These are phyloP conservation scores for Hyles lineata DNA, from an alignment of 2,888 invertebrate species.

Conservation along the genomic window DNA sequence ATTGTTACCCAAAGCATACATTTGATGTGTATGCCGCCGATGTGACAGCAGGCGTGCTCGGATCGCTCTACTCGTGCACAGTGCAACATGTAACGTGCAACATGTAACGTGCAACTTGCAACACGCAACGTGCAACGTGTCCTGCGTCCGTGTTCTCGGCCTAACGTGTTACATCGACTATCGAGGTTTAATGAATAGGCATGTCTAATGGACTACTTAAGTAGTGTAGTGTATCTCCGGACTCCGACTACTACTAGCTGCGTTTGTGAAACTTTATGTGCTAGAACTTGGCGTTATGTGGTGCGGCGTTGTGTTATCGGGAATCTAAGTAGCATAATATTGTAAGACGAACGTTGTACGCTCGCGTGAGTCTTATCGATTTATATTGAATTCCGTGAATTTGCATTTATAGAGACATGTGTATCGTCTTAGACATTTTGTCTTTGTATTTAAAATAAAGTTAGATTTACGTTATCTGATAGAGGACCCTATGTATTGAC, in stretches of 20 bases:
- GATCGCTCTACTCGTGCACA: conserved; percentile 42
- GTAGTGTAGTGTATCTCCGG: conserved; percentile 27
- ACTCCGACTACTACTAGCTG: conserved; percentile 14
- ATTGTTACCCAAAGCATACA: conserved; percentile 81
- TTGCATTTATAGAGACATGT: conserved; percentile 84
- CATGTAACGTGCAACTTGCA: not conserved
- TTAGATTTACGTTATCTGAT: conserved; percentile 70
- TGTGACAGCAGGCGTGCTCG: conserved; percentile 49
- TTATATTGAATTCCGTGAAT: conserved; percentile 84
- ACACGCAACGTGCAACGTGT: not conserved
- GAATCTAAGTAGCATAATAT: conserved; percentile 80
- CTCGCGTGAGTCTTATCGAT: conserved; percentile 66
- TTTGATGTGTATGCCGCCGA: conserved; percentile 52
- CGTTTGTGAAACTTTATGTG: conserved; percentile 5
- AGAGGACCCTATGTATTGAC: conserved; percentile 68
- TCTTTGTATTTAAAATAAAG: conserved; percentile 78
- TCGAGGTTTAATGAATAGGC: conserved; percentile 31
- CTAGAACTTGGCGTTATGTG: conserved; percentile 39
- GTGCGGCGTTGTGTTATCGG: conserved; percentile 62
- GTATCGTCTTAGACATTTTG: conserved; percentile 83
- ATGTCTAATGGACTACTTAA: conserved; percentile 35
- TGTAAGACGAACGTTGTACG: conserved; percentile 66
- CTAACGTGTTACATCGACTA: conserved; percentile 50
- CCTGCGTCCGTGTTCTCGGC: conserved; percentile 41
- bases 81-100: conserved; percentile 36